Conservation (phyloP, 2,888 invertebrate genomes). For the Bursaphelenchus okinawaensis region DNA sequence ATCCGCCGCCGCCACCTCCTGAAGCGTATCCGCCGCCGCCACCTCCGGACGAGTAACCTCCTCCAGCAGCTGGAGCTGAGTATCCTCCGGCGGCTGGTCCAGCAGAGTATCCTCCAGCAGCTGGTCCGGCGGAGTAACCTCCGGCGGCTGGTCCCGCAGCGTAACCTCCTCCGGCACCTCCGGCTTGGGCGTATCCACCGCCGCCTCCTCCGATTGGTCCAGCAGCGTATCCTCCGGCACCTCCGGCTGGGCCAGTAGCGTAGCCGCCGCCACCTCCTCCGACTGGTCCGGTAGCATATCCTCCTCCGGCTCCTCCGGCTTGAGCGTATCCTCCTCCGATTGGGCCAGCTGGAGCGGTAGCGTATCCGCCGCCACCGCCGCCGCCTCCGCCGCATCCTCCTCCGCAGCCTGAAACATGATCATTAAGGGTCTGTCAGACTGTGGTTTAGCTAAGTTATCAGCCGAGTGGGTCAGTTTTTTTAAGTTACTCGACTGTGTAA, state of each 20-base stretch:
- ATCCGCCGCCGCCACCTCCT: background rate
- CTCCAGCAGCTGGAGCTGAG: background rate
- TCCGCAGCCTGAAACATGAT: background rate
- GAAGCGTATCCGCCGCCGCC: background rate
- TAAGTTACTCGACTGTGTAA: too few species aligned
- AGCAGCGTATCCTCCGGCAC: background rate
- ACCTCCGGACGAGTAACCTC: background rate
- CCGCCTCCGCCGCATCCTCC: background rate
- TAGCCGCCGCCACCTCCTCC: background rate
- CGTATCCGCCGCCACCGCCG: background rate
- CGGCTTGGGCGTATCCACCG: background rate
- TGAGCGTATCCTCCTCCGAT: background rate
- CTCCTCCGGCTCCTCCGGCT: background rate
- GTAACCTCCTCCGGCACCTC: background rate
- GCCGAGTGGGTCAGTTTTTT: too few species aligned
- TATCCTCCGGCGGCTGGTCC: background rate
- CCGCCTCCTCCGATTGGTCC: background rate
- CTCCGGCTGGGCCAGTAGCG: background rate
- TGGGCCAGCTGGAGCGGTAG: background rate
- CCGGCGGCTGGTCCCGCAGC: background rate
- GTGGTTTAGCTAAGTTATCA: too few species aligned
- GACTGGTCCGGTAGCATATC: background rate
- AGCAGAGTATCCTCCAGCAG: background rate
- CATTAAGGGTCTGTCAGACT: too few species aligned
- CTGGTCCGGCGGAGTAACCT: background rate